These are phyloP conservation scores for Hypsopygia costalis DNA, from an alignment of 2,888 invertebrate species.

Conservation along the genomic window DNA sequence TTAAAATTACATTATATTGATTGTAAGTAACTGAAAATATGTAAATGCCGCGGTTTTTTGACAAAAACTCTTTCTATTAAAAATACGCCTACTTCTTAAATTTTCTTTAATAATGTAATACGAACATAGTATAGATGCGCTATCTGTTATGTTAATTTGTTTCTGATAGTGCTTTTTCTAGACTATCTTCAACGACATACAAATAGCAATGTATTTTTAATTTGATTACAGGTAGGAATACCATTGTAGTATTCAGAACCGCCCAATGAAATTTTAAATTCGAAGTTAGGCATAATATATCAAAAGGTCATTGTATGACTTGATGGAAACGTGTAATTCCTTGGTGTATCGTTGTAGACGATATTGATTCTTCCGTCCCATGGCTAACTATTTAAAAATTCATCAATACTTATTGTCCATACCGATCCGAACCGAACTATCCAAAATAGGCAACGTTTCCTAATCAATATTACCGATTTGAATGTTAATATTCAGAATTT, in stretches of 20 bases:
- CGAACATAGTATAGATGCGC: neutral
- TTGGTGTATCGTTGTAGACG: slow-evolving; percentile 48
- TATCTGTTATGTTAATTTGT: too few species aligned
- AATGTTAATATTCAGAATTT: neutral
- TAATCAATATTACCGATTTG: slow-evolving; percentile 15
- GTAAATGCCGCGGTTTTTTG: too few species aligned
- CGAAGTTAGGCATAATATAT: slow-evolving; percentile 3
- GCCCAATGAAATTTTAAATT: slow-evolving; percentile 2
- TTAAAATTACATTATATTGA: too few species aligned
- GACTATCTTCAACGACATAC: neutral
- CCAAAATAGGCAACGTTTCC: slow-evolving; percentile 33
- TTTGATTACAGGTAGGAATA: neutral
- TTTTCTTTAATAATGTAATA: neutral
- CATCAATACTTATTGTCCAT: slow-evolving; percentile 60
- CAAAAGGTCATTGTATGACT: slow-evolving; percentile 7
- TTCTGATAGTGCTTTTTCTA: too few species aligned
- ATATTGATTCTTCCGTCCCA: slow-evolving; percentile 76
- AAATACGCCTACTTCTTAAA: neutral
- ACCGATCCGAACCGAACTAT: slow-evolving; percentile 50
- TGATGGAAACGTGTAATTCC: slow-evolving; percentile 19
- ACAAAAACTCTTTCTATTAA: too few species aligned
- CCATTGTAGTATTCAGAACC: slow-evolving; percentile 8
- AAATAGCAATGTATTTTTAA: neutral
- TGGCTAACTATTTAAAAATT: slow-evolving; percentile 71
- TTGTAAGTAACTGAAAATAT: too few species aligned